A percentile compares a stretch with the other conserved stretches of the same genome.
Conservation (phyloP, 2,113 vertebrate species). For the Sprattus sprattus region DNA sequence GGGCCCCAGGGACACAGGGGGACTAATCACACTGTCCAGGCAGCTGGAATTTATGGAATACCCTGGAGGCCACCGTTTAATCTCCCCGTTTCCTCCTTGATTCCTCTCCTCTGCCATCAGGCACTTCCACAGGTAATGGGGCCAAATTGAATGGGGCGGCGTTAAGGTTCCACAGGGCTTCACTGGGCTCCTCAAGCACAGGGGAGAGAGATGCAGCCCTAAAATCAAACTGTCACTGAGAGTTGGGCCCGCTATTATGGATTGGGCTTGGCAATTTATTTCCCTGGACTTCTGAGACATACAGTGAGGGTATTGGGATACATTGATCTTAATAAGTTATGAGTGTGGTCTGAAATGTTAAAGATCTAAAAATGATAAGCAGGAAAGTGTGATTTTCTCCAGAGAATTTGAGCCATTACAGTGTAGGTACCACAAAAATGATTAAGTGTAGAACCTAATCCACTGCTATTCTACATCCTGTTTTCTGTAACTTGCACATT, state of each 20-base stretch:
- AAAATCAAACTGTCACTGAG: constrained; percentile 41
- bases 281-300: background rate
- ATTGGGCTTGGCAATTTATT: constrained; percentile 9
- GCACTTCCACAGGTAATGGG: constrained; percentile 44
- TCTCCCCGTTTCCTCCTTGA: constrained; percentile 35
- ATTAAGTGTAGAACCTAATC: background rate
- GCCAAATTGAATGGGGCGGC: constrained; percentile 45
- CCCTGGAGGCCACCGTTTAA: constrained; percentile 44
- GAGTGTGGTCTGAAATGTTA: background rate
- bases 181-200: background rate
- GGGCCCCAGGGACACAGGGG: constrained; percentile 23
- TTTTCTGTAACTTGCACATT: background rate
- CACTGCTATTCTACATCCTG: background rate
- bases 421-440: background rate
- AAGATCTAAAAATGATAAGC: background rate
- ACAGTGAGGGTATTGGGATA: background rate
- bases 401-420: background rate
- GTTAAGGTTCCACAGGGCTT: constrained; percentile 16
- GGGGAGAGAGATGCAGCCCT: constrained; percentile 27
- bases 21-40: constrained; percentile 43
- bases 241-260: constrained; percentile 21
- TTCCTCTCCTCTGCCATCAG: constrained; percentile 37
- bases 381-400: background rate
- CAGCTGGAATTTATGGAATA: constrained; percentile 46
- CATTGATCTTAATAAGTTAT: background rate